Base-by-base conservation (phyloP, 1,140 invertebrate genomes). In the Rhopalosiphum padi region DNA sequence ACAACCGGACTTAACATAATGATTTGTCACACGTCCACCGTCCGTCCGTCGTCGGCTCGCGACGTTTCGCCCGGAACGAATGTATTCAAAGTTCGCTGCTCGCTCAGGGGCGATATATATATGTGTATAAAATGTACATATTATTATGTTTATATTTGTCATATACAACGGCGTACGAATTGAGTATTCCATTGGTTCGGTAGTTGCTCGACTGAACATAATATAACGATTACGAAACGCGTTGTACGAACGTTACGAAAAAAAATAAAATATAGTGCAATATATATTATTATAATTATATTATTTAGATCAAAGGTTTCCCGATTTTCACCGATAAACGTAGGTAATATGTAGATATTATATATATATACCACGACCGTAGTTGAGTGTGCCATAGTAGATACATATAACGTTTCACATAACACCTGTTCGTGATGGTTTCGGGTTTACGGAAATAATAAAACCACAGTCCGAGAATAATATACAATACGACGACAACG, bases 21-120 rank as follows among this genome's bases (percentile, higher is more conserved):
- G 91, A 93, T 93, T 93, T 93, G 91, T 93, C 91, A 86, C 91
- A 93, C 91, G 91, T 55, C 48, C n/a, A 55, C 60, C n/a, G 37
- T 30, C 68, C 55, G 68, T 60, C 46, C 90, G 90, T 46, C 60
- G 55, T 53, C 91, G 55, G 82, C 82, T 85, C 23, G 89, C 60
- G 89, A 60, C 91, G 91, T 92, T 93, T 85, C 15, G 91, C 77
- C 90, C 91, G 91, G 91, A 93, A 93, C 91, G 82, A 93, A 93
- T 93, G 91, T 41, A 85, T 92, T 85, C 91, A 85, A 92, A 92
- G 85, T 85, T 92, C 46, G 91, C 82, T 37, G n/a, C 2, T 35
- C 43, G 41, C 41, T 46, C 60, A 77, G 60, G 60, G 60, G 30
- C n/a, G 60, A 15, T 77, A 77, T n/a, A n/a, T n/a, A 15, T 77